These are phyloP conservation scores for Silvanus unidentatus DNA, from an alignment of 2,888 invertebrate genomes.

Conservation along the genomic window DNA sequence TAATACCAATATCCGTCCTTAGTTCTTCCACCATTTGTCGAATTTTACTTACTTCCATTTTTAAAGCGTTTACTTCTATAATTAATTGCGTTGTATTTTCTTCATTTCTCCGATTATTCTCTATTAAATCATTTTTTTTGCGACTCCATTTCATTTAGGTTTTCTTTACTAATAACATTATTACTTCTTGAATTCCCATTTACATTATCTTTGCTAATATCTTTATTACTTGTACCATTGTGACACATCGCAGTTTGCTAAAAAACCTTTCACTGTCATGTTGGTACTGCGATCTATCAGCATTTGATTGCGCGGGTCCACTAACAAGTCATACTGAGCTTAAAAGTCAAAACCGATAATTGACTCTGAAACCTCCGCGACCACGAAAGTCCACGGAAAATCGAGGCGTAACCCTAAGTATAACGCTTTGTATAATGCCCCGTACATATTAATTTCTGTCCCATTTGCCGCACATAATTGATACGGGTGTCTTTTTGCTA, in stretches of 20 bases:
- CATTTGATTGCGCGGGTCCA: conserved; percentile 1
- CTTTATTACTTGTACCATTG: no score
- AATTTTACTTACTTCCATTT: no score
- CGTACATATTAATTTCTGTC: conserved; percentile 1
- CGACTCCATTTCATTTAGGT: no score
- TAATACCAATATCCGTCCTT: no score
- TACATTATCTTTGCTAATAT: no score
- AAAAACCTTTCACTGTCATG: background rate
- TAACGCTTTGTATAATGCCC: background rate
- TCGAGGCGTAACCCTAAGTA: conserved; percentile 1
- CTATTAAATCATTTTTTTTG: no score
- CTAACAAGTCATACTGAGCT: background rate
- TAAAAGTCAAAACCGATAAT: conserved; percentile 2
- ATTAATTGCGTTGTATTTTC: no score
- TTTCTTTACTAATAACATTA: no score
- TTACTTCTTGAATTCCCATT: no score
- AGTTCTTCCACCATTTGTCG: no score
- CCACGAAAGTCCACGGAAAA: conserved; percentile 3
- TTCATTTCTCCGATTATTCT: no score
- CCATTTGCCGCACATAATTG: background rate
- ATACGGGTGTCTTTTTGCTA: background rate
- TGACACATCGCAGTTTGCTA: background rate
- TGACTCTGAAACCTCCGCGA: conserved; percentile 1
- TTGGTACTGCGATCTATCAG: conserved; percentile 1
- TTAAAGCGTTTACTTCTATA: no score